Percentiles rank a stretch among this genome's conserved stretches.
These are phyloP conservation scores for Cephalotes varians DNA, from an alignment of 2,888 invertebrate genomes.

Conservation along the genomic window DNA sequence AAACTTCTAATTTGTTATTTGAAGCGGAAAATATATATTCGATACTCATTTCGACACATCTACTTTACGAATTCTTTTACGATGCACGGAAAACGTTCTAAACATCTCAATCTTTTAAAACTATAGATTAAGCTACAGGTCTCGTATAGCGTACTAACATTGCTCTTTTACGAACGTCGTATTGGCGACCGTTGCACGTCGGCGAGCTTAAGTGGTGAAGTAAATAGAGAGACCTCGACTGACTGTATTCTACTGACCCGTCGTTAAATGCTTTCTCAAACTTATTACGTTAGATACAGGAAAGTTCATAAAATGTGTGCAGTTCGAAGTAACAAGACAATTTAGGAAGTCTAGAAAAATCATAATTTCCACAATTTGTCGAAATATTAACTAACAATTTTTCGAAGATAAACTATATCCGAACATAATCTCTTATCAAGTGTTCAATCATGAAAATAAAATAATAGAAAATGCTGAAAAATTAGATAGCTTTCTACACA, in stretches of 20 bases:
- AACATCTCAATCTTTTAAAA: not conserved
- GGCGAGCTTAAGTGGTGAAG: constrained; percentile 62
- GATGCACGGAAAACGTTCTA: not conserved
- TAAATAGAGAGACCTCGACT: constrained; percentile 69
- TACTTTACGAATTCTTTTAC: constrained; percentile 5
- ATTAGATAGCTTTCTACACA: not conserved
- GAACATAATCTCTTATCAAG: not conserved
- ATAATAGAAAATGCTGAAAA: not conserved
- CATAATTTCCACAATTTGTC: not conserved
- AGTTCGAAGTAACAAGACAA: not conserved
- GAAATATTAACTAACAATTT: constrained; percentile 12
- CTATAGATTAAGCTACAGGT: constrained; percentile 12
- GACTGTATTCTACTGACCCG: constrained; percentile 64
- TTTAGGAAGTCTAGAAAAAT: constrained; percentile 8
- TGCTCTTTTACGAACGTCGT: constrained; percentile 48
- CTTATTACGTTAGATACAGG: constrained; percentile 54
- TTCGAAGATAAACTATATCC: not conserved
- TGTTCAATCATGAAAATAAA: not conserved
- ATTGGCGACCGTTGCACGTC: constrained; percentile 65
- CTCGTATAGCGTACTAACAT: constrained; percentile 25
- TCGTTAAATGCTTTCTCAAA: constrained; percentile 69
- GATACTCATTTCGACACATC: not conserved
- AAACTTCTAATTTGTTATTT: not conserved
- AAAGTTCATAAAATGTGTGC: constrained; percentile 8
- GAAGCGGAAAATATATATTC: not conserved